Percentiles rank a stretch among this genome's conserved stretches.
phyloP scores from a whole-genome alignment of 2,888 invertebrate species.

The Melinaea marsaeus region DNA sequence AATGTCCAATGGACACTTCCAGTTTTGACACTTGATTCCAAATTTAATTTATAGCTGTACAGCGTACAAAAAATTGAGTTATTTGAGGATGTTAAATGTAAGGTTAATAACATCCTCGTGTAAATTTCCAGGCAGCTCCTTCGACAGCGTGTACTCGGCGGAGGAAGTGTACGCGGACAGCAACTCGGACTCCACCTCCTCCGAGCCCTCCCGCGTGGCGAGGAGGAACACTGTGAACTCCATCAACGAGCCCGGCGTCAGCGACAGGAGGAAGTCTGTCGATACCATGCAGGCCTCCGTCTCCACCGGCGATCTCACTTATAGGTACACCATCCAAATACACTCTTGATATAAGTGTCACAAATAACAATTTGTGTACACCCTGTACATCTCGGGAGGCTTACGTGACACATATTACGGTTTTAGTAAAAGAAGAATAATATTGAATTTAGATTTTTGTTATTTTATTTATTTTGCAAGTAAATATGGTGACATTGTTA shows the following conservation, averaged over 20 bases:
- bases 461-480: too few relatives aligned
- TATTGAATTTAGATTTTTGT: too few relatives aligned
- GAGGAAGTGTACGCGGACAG: slow-evolving; percentile 79
- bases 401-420: too few relatives aligned
- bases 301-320: slow-evolving; percentile 62
- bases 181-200: slow-evolving; percentile 53
- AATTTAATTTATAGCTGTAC: too few relatives aligned
- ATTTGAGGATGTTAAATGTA: background rate
- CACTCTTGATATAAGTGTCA: too few relatives aligned
- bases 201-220: slow-evolving; percentile 44
- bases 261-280: slow-evolving; percentile 42
- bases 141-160: slow-evolving; percentile 82
- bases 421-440: too few relatives aligned
- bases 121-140: slow-evolving; percentile 73
- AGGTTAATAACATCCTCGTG: background rate
- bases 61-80: background rate
- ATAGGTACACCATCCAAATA: slow-evolving; percentile 40
- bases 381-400: too few relatives aligned
- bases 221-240: slow-evolving; percentile 50
- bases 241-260: slow-evolving; percentile 21
- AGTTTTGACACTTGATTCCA: too few relatives aligned
- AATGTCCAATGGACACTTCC: too few relatives aligned
- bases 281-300: slow-evolving; percentile 58
- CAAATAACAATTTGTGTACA: too few relatives aligned
- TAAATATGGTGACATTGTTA: too few relatives aligned